A percentile compares a stretch with the other conserved stretches of the same genome.
phyloP scores from a whole-genome alignment of 2,888 invertebrate genomes.

The Coelinius sp. region DNA sequence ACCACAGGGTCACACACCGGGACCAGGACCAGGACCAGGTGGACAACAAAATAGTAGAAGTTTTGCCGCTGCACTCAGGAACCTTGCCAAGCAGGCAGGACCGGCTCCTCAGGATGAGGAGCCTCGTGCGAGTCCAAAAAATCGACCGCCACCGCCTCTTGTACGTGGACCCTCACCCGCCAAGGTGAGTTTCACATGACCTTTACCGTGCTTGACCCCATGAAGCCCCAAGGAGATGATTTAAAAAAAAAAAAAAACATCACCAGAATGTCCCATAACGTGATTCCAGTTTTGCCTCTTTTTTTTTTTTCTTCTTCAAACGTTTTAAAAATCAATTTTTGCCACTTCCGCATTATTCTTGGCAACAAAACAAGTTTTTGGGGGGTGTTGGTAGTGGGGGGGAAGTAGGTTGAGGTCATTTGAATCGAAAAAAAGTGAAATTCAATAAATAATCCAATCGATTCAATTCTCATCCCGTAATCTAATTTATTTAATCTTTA shows the following conservation, averaged over 20 bases:
- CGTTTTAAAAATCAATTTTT: background rate
- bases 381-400: background rate
- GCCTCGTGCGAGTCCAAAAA: constrained; percentile 70
- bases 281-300: constrained; percentile 44
- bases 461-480: too few relatives aligned
- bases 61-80: constrained; percentile 92
- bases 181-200: constrained; percentile 57
- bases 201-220: constrained; percentile 24
- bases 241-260: constrained; percentile 29
- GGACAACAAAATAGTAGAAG: constrained; percentile 73
- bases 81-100: constrained; percentile 92
- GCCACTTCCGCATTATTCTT: background rate
- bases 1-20: constrained; percentile 67
- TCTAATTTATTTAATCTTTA: too few relatives aligned
- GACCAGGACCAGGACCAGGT: constrained; percentile 68
- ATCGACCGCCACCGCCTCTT: constrained; percentile 72
- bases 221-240: constrained; percentile 18
- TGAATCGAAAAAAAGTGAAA: background rate
- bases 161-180: constrained; percentile 67
- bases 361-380: background rate
- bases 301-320: background rate
- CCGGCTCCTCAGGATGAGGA: constrained; percentile 79
- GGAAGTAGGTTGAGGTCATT: too few relatives aligned
- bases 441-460: too few relatives aligned
- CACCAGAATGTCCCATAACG: constrained; percentile 37